Evolutionary conservation across 2,888 invertebrate genomes (phyloP).

Genomic region (Omphaloscelis lunosa): DNA sequence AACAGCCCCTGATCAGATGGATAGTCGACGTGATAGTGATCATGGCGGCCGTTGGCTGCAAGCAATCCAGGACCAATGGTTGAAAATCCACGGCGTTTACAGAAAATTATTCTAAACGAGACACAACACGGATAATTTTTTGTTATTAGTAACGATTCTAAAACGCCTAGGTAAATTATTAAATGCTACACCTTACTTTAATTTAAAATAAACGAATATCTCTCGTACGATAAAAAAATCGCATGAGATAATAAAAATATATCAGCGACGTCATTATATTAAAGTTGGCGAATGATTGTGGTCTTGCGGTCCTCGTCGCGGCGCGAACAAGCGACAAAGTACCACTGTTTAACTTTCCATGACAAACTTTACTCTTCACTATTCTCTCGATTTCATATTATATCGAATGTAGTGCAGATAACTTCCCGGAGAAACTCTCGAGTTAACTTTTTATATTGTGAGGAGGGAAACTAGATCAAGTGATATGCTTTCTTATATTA

Average conservation of each 20-base stretch:
- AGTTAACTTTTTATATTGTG: slow-evolving; percentile 72
- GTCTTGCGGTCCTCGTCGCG: slow-evolving; percentile 69
- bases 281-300: slow-evolving; percentile 73
- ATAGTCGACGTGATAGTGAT: slow-evolving; percentile 14
- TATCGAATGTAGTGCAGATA: slow-evolving; percentile 74
- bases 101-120: not conserved
- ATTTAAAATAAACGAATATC: not conserved
- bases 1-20: not conserved
- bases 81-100: not conserved
- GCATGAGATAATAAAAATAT: slow-evolving; percentile 45
- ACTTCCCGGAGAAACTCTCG: slow-evolving; percentile 69
- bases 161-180: not conserved
- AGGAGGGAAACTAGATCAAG: slow-evolving; percentile 69
- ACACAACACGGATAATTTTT: not conserved
- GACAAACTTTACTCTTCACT: slow-evolving; percentile 77
- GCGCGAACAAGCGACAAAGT: slow-evolving; percentile 72
- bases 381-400: slow-evolving; percentile 77
- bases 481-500: slow-evolving; percentile 60
- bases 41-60: not conserved
- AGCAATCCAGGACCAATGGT: not conserved
- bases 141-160: not conserved
- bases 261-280: slow-evolving; percentile 66
- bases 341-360: slow-evolving; percentile 78
- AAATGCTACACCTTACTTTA: not conserved
- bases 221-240: not conserved